Conservation (phyloP, 2,888 invertebrate species). For the Lycophotia porphyrea region DNA sequence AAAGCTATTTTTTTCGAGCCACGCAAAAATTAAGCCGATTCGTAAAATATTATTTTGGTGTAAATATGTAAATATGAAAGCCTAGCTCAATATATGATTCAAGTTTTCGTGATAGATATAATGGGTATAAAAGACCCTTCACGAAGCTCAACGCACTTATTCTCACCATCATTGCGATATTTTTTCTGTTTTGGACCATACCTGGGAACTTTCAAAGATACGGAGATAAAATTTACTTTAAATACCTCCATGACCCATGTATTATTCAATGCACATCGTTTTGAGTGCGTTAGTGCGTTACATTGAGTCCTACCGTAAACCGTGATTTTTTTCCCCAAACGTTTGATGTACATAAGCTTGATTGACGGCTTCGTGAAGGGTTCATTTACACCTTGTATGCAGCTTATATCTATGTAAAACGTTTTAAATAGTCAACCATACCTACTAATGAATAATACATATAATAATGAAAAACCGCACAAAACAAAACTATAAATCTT, state of each 20-base stretch:
- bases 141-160: neutral
- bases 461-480: neutral
- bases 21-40: neutral
- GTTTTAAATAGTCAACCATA: neutral
- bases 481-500: neutral
- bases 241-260: neutral
- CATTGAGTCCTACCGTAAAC: neutral
- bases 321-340: neutral
- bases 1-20: neutral
- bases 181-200: neutral
- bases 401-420: neutral
- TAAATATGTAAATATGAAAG: neutral
- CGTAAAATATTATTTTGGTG: neutral
- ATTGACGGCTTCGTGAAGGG: neutral
- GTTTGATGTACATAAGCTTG: neutral
- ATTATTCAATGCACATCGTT: neutral
- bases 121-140: neutral
- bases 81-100: neutral
- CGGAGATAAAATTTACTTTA: neutral
- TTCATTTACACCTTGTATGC: neutral
- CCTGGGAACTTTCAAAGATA: neutral
- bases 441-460: neutral
- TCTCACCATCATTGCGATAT: neutral
- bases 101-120: neutral
- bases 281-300: neutral